These are phyloP conservation scores for Tiliacea citrago DNA, from an alignment of 2,888 invertebrate species.

Conservation along the genomic window DNA sequence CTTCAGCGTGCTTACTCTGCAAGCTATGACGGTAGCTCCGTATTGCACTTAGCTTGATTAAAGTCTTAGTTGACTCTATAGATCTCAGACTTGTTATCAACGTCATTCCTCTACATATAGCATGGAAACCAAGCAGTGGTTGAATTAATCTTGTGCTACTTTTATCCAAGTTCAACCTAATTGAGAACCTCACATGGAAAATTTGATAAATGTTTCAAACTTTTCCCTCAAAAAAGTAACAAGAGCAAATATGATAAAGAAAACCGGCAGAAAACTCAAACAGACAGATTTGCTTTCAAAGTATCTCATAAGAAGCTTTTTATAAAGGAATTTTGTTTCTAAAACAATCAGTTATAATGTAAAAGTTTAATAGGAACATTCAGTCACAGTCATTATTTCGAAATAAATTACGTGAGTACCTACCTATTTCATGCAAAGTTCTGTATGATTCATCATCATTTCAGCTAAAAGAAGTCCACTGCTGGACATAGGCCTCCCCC, in stretches of 20 bases:
- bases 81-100: neutral
- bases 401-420: too few relatives aligned
- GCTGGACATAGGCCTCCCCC: too few relatives aligned
- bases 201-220: slow-evolving; percentile 26
- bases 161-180: neutral
- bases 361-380: neutral
- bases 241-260: slow-evolving; percentile 1
- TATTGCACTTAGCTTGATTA: neutral
- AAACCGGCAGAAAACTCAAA: slow-evolving; percentile 4
- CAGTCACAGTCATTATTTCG: too few relatives aligned
- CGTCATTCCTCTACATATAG: neutral
- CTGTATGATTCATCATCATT: too few relatives aligned
- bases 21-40: too few relatives aligned
- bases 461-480: too few relatives aligned
- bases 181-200: neutral
- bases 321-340: slow-evolving; percentile 10
- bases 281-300: slow-evolving; percentile 9
- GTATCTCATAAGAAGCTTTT: slow-evolving; percentile 1
- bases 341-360: slow-evolving; percentile 4
- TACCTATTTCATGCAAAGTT: too few relatives aligned
- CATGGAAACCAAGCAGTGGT: too few relatives aligned
- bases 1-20: too few relatives aligned
- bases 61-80: neutral
- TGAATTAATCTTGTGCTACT: too few relatives aligned
- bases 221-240: neutral